These are phyloP conservation scores for Metaphire vulgaris DNA, from an alignment of 1,140 invertebrate species.

Conservation along the genomic window DNA sequence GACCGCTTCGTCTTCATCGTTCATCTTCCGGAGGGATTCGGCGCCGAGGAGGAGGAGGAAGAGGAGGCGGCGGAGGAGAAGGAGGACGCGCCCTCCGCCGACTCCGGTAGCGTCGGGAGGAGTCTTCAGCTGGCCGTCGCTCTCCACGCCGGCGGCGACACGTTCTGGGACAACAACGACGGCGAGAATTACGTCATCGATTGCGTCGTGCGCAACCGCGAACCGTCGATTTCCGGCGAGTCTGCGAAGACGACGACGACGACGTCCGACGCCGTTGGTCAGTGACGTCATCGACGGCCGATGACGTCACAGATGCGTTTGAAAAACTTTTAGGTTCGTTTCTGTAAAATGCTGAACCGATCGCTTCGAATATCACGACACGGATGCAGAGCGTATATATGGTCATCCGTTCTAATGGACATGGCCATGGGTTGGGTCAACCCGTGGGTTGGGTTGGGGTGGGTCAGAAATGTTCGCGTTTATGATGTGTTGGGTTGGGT, in stretches of 20 bases:
- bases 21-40: slow-evolving; percentile 54
- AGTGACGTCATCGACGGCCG: too few species aligned
- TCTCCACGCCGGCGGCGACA: slow-evolving; percentile 67
- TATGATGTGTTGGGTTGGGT: too few species aligned
- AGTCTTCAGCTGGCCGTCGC: slow-evolving; percentile 72
- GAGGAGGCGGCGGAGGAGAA: too few species aligned
- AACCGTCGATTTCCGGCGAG: background rate
- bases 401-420: too few species aligned
- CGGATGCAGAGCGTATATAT: too few species aligned
- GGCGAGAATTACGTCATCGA: slow-evolving; percentile 67
- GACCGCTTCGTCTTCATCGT: slow-evolving; percentile 76
- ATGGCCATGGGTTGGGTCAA: too few species aligned
- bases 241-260: background rate
- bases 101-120: slow-evolving; percentile 64
- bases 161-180: slow-evolving; percentile 83
- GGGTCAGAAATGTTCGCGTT: too few species aligned
- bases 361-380: too few species aligned
- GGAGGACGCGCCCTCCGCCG: background rate
- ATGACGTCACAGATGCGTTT: too few species aligned
- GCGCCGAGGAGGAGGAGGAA: background rate
- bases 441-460: too few species aligned
- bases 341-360: too few species aligned
- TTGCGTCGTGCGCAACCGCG: slow-evolving; percentile 31
- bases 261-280: background rate
- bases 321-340: too few species aligned